These are phyloP conservation scores for Corynorhinus townsendii DNA, from an alignment of 2,113 vertebrate species.

Conservation along the genomic window DNA sequence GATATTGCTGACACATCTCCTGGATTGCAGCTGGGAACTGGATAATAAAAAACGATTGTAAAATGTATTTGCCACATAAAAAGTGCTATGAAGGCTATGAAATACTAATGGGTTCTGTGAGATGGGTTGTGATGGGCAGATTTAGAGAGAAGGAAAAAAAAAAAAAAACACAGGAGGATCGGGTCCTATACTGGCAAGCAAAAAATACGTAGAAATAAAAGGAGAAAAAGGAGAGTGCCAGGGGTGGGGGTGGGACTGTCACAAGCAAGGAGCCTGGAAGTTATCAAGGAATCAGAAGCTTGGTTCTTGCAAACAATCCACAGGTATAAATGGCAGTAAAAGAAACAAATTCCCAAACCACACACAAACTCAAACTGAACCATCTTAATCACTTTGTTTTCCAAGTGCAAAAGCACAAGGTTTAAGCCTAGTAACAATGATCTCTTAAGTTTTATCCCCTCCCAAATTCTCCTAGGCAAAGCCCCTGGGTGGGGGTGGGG, in stretches of 20 bases:
- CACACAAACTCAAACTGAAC: neutral
- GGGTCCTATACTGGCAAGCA: neutral
- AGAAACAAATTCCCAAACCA: neutral
- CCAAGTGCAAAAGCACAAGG: neutral
- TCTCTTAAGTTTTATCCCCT: neutral
- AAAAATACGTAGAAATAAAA: neutral
- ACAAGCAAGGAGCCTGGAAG: neutral
- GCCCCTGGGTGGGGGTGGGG: accelerated
- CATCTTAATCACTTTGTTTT: neutral
- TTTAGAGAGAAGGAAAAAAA: neutral
- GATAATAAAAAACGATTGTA: constrained; percentile 13
- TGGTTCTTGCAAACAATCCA: neutral
- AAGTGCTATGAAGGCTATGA: neutral
- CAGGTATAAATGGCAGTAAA: neutral
- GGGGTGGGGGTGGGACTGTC: neutral
- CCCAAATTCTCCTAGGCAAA: neutral
- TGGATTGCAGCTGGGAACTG: neutral
- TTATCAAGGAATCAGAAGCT: neutral
- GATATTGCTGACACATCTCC: neutral
- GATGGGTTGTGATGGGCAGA: neutral
- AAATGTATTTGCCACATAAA: constrained; percentile 1
- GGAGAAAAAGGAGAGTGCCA: neutral
- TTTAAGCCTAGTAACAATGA: neutral
- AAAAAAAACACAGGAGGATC: neutral
- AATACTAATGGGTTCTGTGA: neutral